phyloP scores from a whole-genome alignment of 2,888 invertebrate species.

The Pachymerium ferrugineum region DNA sequence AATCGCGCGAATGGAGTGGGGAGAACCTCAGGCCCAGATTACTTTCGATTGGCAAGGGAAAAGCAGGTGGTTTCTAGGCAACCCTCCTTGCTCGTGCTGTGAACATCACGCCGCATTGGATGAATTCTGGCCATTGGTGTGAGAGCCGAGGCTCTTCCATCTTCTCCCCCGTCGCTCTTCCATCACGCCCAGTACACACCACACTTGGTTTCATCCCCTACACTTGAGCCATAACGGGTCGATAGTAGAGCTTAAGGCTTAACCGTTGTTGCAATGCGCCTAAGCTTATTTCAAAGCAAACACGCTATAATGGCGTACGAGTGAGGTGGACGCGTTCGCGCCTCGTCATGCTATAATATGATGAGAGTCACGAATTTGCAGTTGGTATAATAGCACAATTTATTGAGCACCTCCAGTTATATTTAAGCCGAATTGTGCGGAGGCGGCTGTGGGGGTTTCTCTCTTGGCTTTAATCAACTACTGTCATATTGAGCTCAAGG shows the following conservation, averaged over 20 bases:
- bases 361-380: slow-evolving; percentile 4
- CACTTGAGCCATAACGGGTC: slow-evolving; percentile 11
- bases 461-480: slow-evolving; percentile 25
- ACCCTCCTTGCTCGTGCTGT: slow-evolving; percentile 23
- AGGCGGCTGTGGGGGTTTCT: background rate
- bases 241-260: slow-evolving; percentile 19
- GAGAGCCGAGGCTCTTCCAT: slow-evolving; percentile 23
- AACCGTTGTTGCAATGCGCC: slow-evolving; percentile 17
- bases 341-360: slow-evolving; percentile 11
- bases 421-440: slow-evolving; percentile 21
- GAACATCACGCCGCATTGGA: slow-evolving; percentile 29
- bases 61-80: slow-evolving; percentile 32
- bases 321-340: slow-evolving; percentile 14
- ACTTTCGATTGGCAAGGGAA: slow-evolving; percentile 31
- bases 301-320: slow-evolving; percentile 9
- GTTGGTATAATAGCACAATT: slow-evolving; percentile 22
- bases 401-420: slow-evolving; percentile 21
- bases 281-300: slow-evolving; percentile 22
- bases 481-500: slow-evolving; percentile 27
- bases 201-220: slow-evolving; percentile 27
- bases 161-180: slow-evolving; percentile 27
- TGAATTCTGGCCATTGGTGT: slow-evolving; percentile 28
- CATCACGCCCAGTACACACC: slow-evolving; percentile 27
- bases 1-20: slow-evolving; percentile 29
- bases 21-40: slow-evolving; percentile 29